Conservation (phyloP, 2,797 vertebrate species). For the Tenualosa thibaudeaui region DNA sequence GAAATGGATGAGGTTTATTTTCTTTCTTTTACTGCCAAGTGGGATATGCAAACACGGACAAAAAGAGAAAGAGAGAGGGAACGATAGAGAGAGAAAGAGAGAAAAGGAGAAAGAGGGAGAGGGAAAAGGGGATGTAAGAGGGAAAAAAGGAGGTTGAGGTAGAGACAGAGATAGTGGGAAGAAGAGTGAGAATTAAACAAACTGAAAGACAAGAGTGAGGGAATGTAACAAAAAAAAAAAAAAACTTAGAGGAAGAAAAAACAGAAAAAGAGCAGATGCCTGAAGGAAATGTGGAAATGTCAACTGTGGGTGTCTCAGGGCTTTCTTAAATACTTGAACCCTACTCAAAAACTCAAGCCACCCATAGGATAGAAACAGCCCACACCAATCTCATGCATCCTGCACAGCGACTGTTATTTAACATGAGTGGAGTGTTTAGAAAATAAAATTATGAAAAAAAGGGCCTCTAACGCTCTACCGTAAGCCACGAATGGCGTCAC, state of each 20-base stretch:
- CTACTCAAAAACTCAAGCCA: constrained; percentile 25
- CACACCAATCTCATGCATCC: background rate
- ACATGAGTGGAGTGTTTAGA: background rate
- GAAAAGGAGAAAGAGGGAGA: background rate
- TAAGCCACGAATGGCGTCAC: constrained; percentile 22
- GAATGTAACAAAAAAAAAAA: background rate
- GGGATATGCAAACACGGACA: constrained; percentile 53
- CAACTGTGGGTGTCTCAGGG: constrained; percentile 31
- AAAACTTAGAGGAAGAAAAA: background rate
- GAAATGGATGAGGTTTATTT: constrained; percentile 58
- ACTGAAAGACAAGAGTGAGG: background rate
- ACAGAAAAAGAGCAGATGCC: background rate
- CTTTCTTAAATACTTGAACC: constrained; percentile 42
- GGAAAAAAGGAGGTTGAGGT: background rate
- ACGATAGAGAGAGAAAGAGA: constrained; percentile 38
- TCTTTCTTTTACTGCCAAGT: constrained; percentile 54
- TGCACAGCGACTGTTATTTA: constrained; percentile 4
- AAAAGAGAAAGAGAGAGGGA: constrained; percentile 41
- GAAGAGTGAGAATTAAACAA: background rate
- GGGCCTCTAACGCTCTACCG: background rate
- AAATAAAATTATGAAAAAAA: background rate
- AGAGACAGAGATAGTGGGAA: background rate
- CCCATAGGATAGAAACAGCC: background rate
- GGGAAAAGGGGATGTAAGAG: constrained; percentile 19
- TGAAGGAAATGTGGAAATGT: constrained; percentile 21